These are phyloP conservation scores for Schmidtea mediterranea DNA, from an alignment of 1,140 invertebrate genomes.

Conservation along the genomic window DNA sequence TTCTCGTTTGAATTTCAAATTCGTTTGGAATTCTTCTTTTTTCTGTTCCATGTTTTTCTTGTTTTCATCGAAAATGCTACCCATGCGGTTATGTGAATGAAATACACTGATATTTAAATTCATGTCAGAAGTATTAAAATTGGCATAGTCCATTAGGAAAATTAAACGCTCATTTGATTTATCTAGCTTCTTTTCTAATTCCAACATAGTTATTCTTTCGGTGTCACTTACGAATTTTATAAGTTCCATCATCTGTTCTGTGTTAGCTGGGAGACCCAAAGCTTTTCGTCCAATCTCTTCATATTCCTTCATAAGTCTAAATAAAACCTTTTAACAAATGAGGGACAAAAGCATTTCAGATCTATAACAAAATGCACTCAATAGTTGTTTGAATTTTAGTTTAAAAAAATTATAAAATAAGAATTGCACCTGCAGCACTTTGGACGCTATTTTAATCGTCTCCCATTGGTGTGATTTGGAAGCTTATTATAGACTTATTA, in stretches of 20 bases:
- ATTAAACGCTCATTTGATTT: constrained; percentile 35
- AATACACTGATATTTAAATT: constrained; percentile 46
- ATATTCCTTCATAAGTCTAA: constrained; percentile 54
- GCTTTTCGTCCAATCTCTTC: constrained; percentile 47
- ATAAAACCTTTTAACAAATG: background rate
- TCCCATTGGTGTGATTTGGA: too few relatives aligned
- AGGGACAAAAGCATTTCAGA: background rate
- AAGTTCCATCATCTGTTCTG: constrained; percentile 51
- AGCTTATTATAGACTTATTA: too few relatives aligned
- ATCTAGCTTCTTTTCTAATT: constrained; percentile 45
- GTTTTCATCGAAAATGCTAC: constrained; percentile 50
- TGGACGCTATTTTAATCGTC: too few relatives aligned
- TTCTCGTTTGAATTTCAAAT: constrained; percentile 35
- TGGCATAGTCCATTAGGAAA: constrained; percentile 49
- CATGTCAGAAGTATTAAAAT: constrained; percentile 48
- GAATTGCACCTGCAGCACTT: background rate
- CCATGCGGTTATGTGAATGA: constrained; percentile 52
- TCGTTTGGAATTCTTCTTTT: constrained; percentile 54
- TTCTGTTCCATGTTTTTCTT: constrained; percentile 48
- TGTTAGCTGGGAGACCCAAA: constrained; percentile 47
- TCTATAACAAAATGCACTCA: background rate
- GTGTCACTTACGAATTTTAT: constrained; percentile 45
- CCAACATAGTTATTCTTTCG: constrained; percentile 38
- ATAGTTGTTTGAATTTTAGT: background rate
- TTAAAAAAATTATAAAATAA: background rate